Base-by-base conservation (phyloP, 2,113 vertebrate species). In the Plecturocebus donacophilus region DNA sequence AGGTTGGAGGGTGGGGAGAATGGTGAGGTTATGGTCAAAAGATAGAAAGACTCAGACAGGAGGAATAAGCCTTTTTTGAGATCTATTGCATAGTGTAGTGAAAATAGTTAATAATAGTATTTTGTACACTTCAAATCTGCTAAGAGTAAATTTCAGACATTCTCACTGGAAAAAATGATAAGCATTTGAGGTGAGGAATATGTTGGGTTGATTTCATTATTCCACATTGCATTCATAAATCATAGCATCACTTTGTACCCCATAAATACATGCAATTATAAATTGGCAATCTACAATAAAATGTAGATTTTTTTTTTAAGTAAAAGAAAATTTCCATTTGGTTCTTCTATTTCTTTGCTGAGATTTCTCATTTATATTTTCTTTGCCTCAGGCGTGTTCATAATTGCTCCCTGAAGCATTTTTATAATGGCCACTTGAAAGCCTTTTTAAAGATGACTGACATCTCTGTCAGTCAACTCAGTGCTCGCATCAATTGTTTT, bases 21-120 rank as follows among this genome's bases (percentile, higher is more conserved):
- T 6, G 3, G 61, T 19, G 7, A 49, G 40, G 38, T 21, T 20
- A 12, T 0, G 0, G 25, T 19, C 13, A 1, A 40, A 45, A 47
- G 13, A 19, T 16, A 38, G 47, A 47, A 54, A 47, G 64, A 25
- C 87, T 77, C 32, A n/a, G 52, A 27, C 27, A 61, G 71, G 32
- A 16, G n/a, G 8, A 66, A 6, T n/a, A 42, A 47, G 73, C 13
- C 17, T 40, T 82, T 19, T 40, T 25, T 49, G 79, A 54, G n/a
- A 10, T 49, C 32, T 30, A 30, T 20, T 49, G 14, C 9, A 19
- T 6, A 27, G 35, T n/a, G 27, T 8, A 12, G 25, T 80, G 17
- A 54, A 66, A 38, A 71, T 21, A 40, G 52, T 52, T 61, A 95
- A 73, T 19, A 16, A 19, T 3, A 16, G 73, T 2, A 27, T 13